These are phyloP conservation scores for Zygogramma bicolorata DNA, from an alignment of 2,888 invertebrate genomes.

Conservation along the genomic window DNA sequence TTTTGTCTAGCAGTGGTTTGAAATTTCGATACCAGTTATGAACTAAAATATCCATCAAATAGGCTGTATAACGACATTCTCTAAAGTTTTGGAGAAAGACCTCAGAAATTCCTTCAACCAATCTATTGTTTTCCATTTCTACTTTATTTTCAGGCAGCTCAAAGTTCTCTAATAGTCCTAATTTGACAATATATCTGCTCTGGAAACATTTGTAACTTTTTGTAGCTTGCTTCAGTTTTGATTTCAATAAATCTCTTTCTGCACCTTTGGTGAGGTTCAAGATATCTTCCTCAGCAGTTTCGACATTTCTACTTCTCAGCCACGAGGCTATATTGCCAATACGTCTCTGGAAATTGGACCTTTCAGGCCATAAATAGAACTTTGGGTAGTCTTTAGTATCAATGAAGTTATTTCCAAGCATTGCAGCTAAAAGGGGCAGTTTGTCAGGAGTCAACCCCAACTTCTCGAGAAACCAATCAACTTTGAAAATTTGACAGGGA, in stretches of 20 bases:
- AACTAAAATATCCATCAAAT: background rate
- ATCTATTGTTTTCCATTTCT: background rate
- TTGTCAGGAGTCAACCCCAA: background rate
- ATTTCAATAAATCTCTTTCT: background rate
- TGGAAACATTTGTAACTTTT: background rate
- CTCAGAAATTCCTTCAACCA: background rate
- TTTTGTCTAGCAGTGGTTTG: background rate
- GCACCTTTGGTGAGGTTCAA: background rate
- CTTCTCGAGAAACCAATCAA: background rate
- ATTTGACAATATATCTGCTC: background rate
- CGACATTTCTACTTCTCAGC: background rate
- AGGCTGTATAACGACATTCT: background rate
- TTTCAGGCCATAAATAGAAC: background rate
- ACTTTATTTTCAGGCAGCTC: constrained; percentile 26
- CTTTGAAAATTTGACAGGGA: background rate
- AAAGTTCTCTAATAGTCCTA: background rate
- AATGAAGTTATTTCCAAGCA: background rate
- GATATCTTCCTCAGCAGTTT: background rate
- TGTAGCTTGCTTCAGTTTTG: background rate
- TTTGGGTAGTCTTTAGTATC: background rate
- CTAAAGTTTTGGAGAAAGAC: background rate
- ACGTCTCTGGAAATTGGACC: background rate
- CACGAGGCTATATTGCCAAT: background rate
- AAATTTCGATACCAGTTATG: background rate
- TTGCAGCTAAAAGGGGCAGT: background rate